Conservation (phyloP, 2,797 vertebrate genomes). For the Tinamus major region DNA sequence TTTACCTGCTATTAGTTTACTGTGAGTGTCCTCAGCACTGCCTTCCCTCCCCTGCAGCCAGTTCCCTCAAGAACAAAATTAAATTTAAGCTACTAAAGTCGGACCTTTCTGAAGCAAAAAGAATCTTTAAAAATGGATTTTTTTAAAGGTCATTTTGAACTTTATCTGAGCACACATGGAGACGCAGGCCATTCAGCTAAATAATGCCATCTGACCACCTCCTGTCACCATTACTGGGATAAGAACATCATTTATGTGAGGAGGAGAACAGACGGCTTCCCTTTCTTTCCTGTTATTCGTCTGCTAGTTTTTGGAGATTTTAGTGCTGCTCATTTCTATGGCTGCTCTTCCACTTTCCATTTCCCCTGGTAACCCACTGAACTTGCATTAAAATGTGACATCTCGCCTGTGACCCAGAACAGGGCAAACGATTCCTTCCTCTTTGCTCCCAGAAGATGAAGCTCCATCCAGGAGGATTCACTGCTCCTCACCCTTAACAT, state of each 20-base stretch:
- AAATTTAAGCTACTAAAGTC: conserved; percentile 74
- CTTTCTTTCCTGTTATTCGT: background rate
- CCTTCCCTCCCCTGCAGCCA: background rate
- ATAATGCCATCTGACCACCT: conserved; percentile 71
- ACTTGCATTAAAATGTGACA: background rate
- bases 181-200: conserved; percentile 59
- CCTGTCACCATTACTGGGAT: conserved; percentile 63
- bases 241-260: conserved; percentile 61
- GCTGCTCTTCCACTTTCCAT: background rate
- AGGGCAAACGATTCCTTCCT: background rate
- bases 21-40: background rate
- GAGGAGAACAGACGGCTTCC: background rate
- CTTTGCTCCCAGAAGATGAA: background rate
- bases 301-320: conserved; percentile 3
- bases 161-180: conserved; percentile 64
- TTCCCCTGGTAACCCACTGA: background rate
- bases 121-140: conserved; percentile 79
- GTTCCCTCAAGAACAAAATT: conserved; percentile 71
- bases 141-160: conserved; percentile 79
- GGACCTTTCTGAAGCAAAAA: conserved; percentile 72
- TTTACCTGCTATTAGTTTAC: conserved; percentile 69
- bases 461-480: background rate
- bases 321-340: background rate
- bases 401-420: background rate
- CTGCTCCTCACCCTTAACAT: background rate